phyloP scores from a whole-genome alignment of 1,140 invertebrate genomes.

The Magallana angulata region DNA sequence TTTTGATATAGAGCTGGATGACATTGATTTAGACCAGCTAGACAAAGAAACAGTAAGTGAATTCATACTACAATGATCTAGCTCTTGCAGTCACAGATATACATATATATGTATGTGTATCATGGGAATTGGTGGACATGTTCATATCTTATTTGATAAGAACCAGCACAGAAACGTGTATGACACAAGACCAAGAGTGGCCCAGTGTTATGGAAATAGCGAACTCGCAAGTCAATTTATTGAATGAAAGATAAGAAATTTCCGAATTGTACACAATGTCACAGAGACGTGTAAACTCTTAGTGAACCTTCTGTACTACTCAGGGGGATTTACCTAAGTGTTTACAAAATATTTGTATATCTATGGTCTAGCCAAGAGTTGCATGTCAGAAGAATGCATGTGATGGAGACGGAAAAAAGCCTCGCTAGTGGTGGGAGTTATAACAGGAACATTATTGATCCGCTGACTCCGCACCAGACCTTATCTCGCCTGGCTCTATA shows the following conservation, averaged over 20 bases:
- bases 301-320: not conserved
- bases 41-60: constrained; percentile 56
- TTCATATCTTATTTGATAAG: not conserved
- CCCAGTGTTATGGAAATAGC: too few species aligned
- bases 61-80: not conserved
- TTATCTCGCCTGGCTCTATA: not conserved
- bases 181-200: not conserved
- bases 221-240: not conserved
- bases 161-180: not conserved
- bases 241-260: constrained; percentile 10
- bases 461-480: not conserved
- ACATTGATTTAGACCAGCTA: constrained; percentile 60
- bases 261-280: not conserved
- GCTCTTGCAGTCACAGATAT: not conserved
- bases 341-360: not conserved
- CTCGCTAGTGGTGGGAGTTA: not conserved
- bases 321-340: not conserved
- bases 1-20: constrained; percentile 65
- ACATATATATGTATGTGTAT: not conserved
- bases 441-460: not conserved
- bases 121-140: not conserved
- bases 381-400: not conserved
- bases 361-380: not conserved
- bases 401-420: not conserved
- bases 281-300: not conserved